Conservation (phyloP, 2,888 invertebrate genomes). For the Aphodius granarius region DNA sequence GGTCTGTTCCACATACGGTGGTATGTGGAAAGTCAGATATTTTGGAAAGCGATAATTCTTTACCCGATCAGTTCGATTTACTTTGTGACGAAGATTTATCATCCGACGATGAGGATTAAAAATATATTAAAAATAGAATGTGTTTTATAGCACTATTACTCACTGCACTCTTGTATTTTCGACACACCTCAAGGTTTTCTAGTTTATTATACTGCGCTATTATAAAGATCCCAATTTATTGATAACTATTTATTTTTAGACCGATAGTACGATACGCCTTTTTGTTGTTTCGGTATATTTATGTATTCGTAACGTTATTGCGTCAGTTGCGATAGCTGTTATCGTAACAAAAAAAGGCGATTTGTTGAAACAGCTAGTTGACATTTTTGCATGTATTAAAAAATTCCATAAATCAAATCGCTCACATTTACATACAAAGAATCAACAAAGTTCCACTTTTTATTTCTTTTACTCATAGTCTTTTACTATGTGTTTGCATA, state of each 20-base stretch:
- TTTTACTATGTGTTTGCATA: neutral
- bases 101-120: no score
- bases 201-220: neutral
- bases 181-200: neutral
- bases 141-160: no score
- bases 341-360: neutral
- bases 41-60: no score
- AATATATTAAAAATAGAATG: no score
- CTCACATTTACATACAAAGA: neutral
- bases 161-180: no score
- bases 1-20: no score
- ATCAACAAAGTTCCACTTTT: no score
- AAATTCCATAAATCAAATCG: neutral
- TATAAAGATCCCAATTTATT: neutral
- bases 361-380: neutral
- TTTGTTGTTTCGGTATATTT: neutral
- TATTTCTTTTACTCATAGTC: neutral
- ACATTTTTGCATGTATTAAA: neutral
- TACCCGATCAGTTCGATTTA: no score
- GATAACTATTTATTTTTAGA: neutral
- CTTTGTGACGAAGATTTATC: no score
- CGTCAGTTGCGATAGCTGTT: neutral
- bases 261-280: neutral
- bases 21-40: no score
- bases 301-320: neutral